These are phyloP conservation scores for Steinernema carpocapsae DNA, from an alignment of 2,888 invertebrate species.

Conservation along the genomic window DNA sequence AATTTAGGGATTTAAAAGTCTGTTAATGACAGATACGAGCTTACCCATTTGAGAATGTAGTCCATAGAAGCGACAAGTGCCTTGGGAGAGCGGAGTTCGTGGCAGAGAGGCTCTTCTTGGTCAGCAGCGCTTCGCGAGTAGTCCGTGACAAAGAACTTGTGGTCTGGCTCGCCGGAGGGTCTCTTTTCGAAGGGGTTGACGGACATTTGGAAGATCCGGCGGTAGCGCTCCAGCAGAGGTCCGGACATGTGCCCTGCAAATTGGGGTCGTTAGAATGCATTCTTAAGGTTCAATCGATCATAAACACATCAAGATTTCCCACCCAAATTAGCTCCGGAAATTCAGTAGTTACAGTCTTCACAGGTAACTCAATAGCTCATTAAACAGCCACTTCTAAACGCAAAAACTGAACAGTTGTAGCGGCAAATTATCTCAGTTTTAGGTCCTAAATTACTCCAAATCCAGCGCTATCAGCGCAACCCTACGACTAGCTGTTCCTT, in stretches of 20 bases:
- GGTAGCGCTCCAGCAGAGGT: conserved; percentile 87
- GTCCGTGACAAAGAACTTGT: conserved; percentile 76
- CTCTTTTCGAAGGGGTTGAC: conserved; percentile 70
- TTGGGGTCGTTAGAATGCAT: too few species aligned
- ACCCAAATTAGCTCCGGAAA: too few species aligned
- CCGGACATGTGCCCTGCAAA: conserved; percentile 81
- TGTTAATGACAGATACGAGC: conserved; percentile 49
- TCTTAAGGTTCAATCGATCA: too few species aligned
- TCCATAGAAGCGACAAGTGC: conserved; percentile 86
- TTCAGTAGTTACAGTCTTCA: too few species aligned
- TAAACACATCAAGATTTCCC: too few species aligned
- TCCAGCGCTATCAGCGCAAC: too few species aligned
- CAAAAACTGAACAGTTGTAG: too few species aligned
- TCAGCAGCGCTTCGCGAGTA: conserved; percentile 97
- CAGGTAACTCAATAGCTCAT: too few species aligned
- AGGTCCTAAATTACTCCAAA: too few species aligned
- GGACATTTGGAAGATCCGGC: conserved; percentile 70
- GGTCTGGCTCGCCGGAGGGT: conserved; percentile 47
- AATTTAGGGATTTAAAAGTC: neutral
- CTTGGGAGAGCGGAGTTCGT: conserved; percentile 84
- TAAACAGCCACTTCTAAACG: too few species aligned
- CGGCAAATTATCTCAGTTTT: too few species aligned
- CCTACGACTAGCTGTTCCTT: too few species aligned
- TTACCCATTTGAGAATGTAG: conserved; percentile 83
- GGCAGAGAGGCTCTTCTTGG: conserved; percentile 90